These are phyloP conservation scores for Nannospalax galili DNA, from an alignment of 2,113 vertebrate genomes.

Conservation along the genomic window DNA sequence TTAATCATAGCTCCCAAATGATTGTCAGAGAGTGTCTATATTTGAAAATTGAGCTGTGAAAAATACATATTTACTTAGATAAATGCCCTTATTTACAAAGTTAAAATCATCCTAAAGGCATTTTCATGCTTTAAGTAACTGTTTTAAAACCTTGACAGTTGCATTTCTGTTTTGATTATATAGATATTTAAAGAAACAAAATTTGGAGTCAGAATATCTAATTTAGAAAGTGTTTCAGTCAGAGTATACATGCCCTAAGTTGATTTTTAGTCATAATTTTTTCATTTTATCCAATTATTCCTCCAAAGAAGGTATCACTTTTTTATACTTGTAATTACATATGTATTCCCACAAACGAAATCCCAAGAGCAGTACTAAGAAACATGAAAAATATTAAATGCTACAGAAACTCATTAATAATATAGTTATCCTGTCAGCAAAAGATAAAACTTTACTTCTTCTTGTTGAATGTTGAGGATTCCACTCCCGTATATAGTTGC, in stretches of 20 bases:
- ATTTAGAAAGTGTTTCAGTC: background rate
- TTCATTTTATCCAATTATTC: constrained; percentile 36
- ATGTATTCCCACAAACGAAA: background rate
- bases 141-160: background rate
- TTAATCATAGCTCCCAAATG: no score
- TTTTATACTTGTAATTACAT: background rate
- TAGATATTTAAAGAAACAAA: constrained; percentile 20
- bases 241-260: background rate
- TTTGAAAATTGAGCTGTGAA: background rate
- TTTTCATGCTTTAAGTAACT: background rate
- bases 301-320: constrained; percentile 5
- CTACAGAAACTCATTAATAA: background rate
- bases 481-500: background rate
- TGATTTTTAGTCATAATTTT: background rate
- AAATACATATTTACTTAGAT: background rate
- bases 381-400: background rate
- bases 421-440: background rate
- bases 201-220: background rate
- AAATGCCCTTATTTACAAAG: background rate
- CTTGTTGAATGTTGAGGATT: no score
- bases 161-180: constrained; percentile 15
- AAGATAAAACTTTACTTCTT: background rate
- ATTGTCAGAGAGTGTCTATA: no score
- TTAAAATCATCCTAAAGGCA: no score
- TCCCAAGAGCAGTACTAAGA: background rate